A percentile compares a stretch with the other conserved stretches of the same genome.
These are phyloP conservation scores for Aphodius granarius DNA, from an alignment of 2,888 invertebrate species.

Conservation along the genomic window DNA sequence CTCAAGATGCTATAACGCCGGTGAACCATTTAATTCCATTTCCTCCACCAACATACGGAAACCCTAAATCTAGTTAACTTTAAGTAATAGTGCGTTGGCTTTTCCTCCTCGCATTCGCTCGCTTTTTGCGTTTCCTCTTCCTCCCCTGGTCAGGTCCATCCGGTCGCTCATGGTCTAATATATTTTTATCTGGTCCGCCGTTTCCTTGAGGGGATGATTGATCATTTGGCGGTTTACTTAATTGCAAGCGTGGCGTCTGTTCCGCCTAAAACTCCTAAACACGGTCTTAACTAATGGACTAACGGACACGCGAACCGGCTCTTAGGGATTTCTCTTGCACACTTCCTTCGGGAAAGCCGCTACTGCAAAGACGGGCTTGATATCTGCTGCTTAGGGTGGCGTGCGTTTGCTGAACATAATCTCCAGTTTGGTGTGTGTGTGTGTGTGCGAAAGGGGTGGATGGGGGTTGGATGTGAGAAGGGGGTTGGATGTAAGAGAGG, in stretches of 20 bases:
- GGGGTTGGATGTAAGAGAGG: not conserved
- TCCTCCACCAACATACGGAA: not conserved
- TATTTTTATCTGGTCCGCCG: conserved; percentile 39
- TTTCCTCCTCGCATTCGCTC: not conserved
- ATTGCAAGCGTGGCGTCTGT: conserved; percentile 42
- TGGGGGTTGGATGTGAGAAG: not conserved
- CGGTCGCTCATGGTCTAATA: conserved; percentile 31
- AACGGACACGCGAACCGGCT: conserved; percentile 41
- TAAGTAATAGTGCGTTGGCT: not conserved
- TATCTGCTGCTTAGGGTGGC: not conserved
- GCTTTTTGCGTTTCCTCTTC: not conserved
- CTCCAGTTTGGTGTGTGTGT: not conserved
- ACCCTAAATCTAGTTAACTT: not conserved
- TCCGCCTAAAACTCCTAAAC: conserved; percentile 44
- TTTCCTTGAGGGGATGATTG: conserved; percentile 45
- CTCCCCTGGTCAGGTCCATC: not conserved
- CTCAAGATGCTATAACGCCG: not conserved
- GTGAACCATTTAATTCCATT: not conserved
- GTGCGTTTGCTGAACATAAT: not conserved
- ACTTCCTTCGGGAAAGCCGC: not conserved
- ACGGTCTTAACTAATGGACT: conserved; percentile 49
- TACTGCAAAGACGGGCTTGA: not conserved
- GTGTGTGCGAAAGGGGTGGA: not conserved
- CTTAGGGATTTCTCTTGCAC: conserved; percentile 19
- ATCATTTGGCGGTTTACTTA: conserved; percentile 46